Evolutionary conservation across 1,140 invertebrate species (phyloP), one percentile per base, ranked within the genome.

Genomic region (Lucilia sericata): DNA sequence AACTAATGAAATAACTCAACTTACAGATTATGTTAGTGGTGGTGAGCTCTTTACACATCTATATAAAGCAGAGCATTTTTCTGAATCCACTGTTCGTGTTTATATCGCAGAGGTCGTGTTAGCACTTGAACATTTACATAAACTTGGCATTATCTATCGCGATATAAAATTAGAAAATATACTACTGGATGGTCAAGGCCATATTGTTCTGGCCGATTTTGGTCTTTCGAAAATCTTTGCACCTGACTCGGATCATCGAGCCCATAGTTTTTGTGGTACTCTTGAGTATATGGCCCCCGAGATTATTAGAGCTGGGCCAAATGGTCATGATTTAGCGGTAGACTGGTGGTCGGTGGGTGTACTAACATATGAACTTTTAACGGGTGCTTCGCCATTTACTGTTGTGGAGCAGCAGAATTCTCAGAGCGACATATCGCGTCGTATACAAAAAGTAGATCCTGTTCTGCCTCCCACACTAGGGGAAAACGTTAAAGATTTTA

Each of bases 321-420:
- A 94, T 82, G 97, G 97, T 47, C 97, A 98, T 91, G 96, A 98
- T 94, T 95, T 96, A 90, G 96, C 97, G 85, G 98, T 98, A 3
- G 98, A 99, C 92, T 99, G 98, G 98, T 99, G 98, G 98, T 98
- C 97, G 81, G 95, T 99, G 0, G 98, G 98, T n/a, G 98, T 99
- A 0, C 92, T 99, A 17, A 97, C 97, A 0, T 99, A 98, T 93
- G 98, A 99, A 92, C 93, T 99, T 10, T 91, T 99, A n/a, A 99
- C 98, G 2, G 98, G 98, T 30, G 97, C 97, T 4, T 99, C 98
- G 0, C 98, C 98, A n/a, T 99, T 99, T 91, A 98, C 98, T 8
- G 96, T 98, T 1, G 97, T 98, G 86, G 97, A 97, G 36, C 96
- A 97, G 88, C 95, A 94, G 88, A 99, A 98, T 91, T 95, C 96